phyloP scores from a whole-genome alignment of 2,113 vertebrate species.

The Speoplatyrhinus poulsoni region DNA sequence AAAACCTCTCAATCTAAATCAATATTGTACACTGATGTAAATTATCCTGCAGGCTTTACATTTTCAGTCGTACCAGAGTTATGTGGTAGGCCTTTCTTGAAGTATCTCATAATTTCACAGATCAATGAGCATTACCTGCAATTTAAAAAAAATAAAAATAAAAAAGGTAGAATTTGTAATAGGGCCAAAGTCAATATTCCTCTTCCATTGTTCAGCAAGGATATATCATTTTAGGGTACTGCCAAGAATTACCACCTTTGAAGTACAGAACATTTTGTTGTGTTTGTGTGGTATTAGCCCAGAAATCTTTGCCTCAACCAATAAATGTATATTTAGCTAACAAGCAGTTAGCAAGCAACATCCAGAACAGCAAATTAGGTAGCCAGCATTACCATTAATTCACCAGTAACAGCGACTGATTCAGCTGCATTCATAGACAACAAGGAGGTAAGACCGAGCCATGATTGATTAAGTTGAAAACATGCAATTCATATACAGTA shows the following conservation, averaged over 20 bases:
- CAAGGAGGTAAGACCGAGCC: slow-evolving; percentile 1
- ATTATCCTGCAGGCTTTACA: slow-evolving; percentile 51
- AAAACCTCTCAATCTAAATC: slow-evolving; percentile 63
- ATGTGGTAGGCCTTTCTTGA: slow-evolving; percentile 67
- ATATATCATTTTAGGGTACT: slow-evolving; percentile 54
- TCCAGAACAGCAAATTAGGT: neutral
- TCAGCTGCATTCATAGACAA: neutral
- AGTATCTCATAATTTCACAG: slow-evolving; percentile 76
- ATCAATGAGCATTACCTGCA: slow-evolving; percentile 76
- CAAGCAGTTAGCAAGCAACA: neutral
- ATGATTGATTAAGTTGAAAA: slow-evolving; percentile 33
- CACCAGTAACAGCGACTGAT: neutral
- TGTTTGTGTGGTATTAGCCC: slow-evolving; percentile 31
- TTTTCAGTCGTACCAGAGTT: slow-evolving; percentile 63
- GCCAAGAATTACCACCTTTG: slow-evolving; percentile 44
- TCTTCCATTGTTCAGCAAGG: slow-evolving; percentile 68
- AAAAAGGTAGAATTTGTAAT: slow-evolving; percentile 62
- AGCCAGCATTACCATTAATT: neutral
- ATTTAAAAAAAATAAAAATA: slow-evolving; percentile 37
- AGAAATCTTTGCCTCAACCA: neutral
- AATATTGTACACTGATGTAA: slow-evolving; percentile 65
- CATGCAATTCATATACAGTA: slow-evolving; percentile 24
- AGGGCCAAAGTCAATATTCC: slow-evolving; percentile 71
- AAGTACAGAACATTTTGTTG: slow-evolving; percentile 25
- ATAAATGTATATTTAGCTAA: neutral